phyloP scores from a whole-genome alignment of 2,797 vertebrate genomes.

The Gephyroberyx darwinii region DNA sequence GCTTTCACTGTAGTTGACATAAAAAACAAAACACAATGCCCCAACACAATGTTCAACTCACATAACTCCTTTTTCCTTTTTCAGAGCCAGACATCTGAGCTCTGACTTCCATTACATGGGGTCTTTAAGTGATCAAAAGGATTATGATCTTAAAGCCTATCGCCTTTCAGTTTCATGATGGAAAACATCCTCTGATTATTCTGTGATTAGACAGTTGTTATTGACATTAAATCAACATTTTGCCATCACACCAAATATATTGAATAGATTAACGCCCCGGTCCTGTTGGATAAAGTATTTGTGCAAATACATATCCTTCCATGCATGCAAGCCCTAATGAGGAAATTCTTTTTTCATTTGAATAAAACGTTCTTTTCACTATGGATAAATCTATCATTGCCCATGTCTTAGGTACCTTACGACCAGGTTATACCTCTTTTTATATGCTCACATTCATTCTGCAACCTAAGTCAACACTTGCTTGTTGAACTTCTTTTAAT shows the following conservation, averaged over 20 bases:
- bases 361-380: not conserved
- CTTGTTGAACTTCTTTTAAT: too few species aligned
- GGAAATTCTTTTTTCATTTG: constrained; percentile 1
- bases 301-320: constrained; percentile 4
- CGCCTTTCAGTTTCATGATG: constrained; percentile 26
- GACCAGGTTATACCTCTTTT: not conserved
- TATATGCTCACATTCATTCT: not conserved
- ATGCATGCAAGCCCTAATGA: constrained; percentile 5
- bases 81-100: not conserved
- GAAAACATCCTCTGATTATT: constrained; percentile 36
- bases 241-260: constrained; percentile 36
- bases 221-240: constrained; percentile 49
- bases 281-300: constrained; percentile 26
- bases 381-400: not conserved
- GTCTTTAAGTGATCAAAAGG: constrained; percentile 19
- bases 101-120: constrained; percentile 24
- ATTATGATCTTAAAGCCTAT: constrained; percentile 48
- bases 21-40: too few species aligned
- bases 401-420: not conserved
- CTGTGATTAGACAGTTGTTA: constrained; percentile 64
- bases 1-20: too few species aligned
- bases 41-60: too few species aligned
- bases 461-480: not conserved
- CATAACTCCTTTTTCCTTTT: not conserved
- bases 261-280: constrained; percentile 18